Conservation (phyloP, 2,797 vertebrate genomes). For the Triplophysa bombifrons region DNA sequence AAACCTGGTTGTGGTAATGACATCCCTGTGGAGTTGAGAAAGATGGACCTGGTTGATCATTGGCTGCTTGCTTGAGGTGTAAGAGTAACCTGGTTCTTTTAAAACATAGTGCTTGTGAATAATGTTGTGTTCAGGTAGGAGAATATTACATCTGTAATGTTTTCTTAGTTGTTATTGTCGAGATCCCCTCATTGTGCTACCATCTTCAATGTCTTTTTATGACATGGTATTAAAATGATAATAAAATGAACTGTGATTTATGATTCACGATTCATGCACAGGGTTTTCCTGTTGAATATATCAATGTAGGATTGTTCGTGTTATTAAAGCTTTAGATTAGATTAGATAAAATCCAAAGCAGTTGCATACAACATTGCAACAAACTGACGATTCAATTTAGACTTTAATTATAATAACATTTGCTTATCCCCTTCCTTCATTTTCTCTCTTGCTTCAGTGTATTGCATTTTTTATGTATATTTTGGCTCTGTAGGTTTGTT, state of each 20-base stretch:
- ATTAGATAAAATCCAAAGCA: too few relatives aligned
- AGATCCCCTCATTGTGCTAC: background rate
- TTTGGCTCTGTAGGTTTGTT: too few relatives aligned
- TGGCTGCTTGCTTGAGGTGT: constrained; percentile 13
- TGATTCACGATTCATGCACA: background rate
- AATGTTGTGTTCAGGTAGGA: constrained; percentile 14
- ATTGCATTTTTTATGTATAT: too few relatives aligned
- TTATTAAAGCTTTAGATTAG: background rate
- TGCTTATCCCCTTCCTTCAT: too few relatives aligned
- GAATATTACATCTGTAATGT: constrained; percentile 11
- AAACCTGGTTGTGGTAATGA: constrained; percentile 29
- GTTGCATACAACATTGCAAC: too few relatives aligned
- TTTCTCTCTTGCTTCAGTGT: too few relatives aligned
- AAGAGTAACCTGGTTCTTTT: constrained; percentile 2
- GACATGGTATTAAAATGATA: background rate
- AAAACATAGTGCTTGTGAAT: constrained; percentile 14
- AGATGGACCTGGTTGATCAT: constrained; percentile 5
- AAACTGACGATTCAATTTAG: too few relatives aligned
- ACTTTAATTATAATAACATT: too few relatives aligned
- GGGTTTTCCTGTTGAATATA: background rate
- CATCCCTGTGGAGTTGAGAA: constrained; percentile 4
- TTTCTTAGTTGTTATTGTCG: constrained; percentile 3
- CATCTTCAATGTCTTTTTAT: background rate
- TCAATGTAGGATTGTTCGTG: background rate
- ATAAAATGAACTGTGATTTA: background rate